Evolutionary conservation across 2,797 vertebrate genomes (phyloP).

Genomic region (Lithobates pipiens): DNA sequence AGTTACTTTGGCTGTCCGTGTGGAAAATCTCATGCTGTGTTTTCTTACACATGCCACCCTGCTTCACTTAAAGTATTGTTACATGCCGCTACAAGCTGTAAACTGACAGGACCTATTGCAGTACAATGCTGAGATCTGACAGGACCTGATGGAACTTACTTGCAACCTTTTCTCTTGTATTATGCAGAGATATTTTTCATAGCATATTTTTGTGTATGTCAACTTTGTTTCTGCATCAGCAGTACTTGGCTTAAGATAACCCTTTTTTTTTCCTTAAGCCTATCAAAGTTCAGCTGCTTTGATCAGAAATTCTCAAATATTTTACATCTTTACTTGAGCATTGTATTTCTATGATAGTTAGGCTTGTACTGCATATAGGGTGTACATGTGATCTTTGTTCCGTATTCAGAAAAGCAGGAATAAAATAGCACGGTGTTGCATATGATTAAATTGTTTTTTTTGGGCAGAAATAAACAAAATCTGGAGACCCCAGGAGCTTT

Average conservation of each 20-base stretch:
- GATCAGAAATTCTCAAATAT: background rate
- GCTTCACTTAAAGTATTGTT: constrained; percentile 51
- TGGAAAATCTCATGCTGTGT: constrained; percentile 42
- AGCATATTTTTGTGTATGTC: constrained; percentile 13
- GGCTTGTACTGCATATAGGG: background rate
- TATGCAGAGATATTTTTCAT: background rate
- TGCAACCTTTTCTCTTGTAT: constrained; percentile 33
- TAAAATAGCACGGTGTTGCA: background rate
- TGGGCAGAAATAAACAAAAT: background rate
- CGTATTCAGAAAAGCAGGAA: background rate
- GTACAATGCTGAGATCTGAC: constrained; percentile 33
- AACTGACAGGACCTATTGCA: constrained; percentile 48
- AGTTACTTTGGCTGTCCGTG: constrained; percentile 32
- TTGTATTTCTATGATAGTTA: background rate
- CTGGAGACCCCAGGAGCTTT: background rate
- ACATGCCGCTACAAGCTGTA: constrained; percentile 52
- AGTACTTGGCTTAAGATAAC: constrained; percentile 1
- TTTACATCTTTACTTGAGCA: background rate
- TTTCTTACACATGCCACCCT: constrained; percentile 47
- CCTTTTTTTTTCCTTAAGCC: background rate
- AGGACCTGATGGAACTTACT: constrained; percentile 36
- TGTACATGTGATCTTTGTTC: background rate
- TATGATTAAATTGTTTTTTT: background rate
- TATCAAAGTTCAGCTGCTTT: background rate
- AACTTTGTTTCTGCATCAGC: constrained; percentile 13